These are phyloP conservation scores for Philhelius pedissequus DNA, from an alignment of 2,888 invertebrate species.

Conservation along the genomic window DNA sequence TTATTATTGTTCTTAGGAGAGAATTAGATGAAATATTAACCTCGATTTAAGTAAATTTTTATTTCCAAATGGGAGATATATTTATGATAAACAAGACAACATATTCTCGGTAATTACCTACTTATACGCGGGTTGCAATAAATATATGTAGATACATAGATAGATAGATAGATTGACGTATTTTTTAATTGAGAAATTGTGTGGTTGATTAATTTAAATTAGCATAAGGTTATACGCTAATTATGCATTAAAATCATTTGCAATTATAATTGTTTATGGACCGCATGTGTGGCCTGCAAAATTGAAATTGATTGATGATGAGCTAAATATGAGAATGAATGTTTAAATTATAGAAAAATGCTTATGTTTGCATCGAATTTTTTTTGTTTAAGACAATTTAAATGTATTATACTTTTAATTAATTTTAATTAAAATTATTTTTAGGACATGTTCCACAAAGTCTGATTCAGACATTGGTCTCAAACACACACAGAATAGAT, in stretches of 20 bases:
- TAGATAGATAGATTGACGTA: not conserved
- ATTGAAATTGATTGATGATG: conserved; percentile 20
- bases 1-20: not conserved
- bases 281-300: not conserved
- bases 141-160: not conserved
- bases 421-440: not conserved
- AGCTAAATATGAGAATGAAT: too few species aligned
- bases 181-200: conserved; percentile 24
- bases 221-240: conserved; percentile 31
- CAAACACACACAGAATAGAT: too few species aligned
- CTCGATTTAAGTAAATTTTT: conserved; percentile 33
- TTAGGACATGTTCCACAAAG: too few species aligned
- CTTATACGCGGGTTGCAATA: not conserved
- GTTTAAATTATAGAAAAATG: not conserved
- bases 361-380: not conserved
- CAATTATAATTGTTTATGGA: conserved; percentile 7
- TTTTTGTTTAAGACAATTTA: not conserved
- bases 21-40: not conserved
- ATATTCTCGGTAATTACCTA: not conserved
- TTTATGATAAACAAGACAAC: conserved; percentile 17
- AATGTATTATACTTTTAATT: too few species aligned
- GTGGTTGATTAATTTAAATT: conserved; percentile 60
- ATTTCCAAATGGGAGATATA: conserved; percentile 18
- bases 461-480: too few species aligned
- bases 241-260: conserved; percentile 26